Evolutionary conservation across 2,113 vertebrate genomes (phyloP).

Genomic region (Periophthalmodon schlosseri): DNA sequence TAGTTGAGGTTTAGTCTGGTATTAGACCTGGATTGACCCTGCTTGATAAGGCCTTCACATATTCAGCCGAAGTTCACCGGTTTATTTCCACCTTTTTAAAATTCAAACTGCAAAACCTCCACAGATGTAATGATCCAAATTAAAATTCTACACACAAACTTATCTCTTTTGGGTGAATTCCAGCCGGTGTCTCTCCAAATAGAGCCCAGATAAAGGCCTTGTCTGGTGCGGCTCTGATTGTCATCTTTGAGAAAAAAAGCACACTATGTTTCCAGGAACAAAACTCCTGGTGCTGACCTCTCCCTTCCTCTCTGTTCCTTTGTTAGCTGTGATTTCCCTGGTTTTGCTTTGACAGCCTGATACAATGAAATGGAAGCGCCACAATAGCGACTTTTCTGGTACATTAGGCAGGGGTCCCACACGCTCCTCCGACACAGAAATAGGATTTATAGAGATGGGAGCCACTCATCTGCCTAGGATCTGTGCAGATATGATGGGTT

Average conservation of each 20-base stretch:
- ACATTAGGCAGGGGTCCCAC: constrained; percentile 71
- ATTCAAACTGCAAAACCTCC: not conserved
- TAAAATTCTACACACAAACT: constrained; percentile 14
- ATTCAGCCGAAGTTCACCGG: not conserved
- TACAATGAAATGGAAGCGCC: constrained; percentile 70
- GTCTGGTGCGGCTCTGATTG: constrained; percentile 35
- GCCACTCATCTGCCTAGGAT: constrained; percentile 57
- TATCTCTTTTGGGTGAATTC: constrained; percentile 14
- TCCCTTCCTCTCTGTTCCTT: constrained; percentile 50
- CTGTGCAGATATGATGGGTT: constrained; percentile 52
- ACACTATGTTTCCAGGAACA: constrained; percentile 57
- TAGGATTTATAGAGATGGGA: constrained; percentile 67
- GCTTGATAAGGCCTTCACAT: not conserved
- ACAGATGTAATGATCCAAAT: constrained; percentile 21
- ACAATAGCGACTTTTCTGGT: constrained; percentile 76
- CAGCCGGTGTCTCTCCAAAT: constrained; percentile 16
- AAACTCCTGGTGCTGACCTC: constrained; percentile 54
- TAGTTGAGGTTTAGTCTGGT: not conserved
- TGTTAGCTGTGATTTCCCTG: constrained; percentile 68
- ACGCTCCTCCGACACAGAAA: constrained; percentile 68
- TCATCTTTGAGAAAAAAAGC: constrained; percentile 47
- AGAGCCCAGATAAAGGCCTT: constrained; percentile 27
- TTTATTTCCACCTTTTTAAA: not conserved
- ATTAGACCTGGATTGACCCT: not conserved
- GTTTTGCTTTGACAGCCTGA: constrained; percentile 66